Conservation (phyloP, 2,797 vertebrate species). For the Microctenopoma stevenorrisi region DNA sequence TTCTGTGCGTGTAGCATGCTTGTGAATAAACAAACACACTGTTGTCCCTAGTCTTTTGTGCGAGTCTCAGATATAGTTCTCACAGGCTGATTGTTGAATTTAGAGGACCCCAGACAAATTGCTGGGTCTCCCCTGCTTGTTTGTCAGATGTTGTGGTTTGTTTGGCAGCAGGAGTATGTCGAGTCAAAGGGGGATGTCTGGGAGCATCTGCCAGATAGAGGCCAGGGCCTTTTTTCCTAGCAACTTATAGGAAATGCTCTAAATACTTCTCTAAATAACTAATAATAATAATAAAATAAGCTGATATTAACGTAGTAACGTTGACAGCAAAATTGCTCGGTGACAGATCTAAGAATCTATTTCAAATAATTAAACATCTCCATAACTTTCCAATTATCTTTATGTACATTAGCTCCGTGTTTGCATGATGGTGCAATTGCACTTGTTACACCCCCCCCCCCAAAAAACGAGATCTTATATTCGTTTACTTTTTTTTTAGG, state of each 20-base stretch:
- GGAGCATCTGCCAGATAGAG: slow-evolving; percentile 35
- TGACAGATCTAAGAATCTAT: neutral
- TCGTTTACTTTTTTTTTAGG: too few species aligned
- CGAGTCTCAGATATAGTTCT: slow-evolving; percentile 19
- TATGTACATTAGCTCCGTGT: too few species aligned
- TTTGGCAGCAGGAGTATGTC: slow-evolving; percentile 43
- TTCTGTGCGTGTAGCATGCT: slow-evolving; percentile 1
- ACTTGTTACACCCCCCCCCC: too few species aligned
- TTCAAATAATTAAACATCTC: neutral
- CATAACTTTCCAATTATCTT: too few species aligned
- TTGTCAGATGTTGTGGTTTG: slow-evolving; percentile 52
- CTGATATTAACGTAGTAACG: neutral
- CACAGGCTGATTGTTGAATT: slow-evolving; percentile 30
- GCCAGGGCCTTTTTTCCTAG: slow-evolving; percentile 5
- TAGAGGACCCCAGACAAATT: slow-evolving; percentile 52
- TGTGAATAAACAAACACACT: slow-evolving; percentile 11
- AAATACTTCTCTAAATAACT: too few species aligned
- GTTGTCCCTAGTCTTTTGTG: slow-evolving; percentile 34
- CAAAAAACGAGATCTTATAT: too few species aligned
- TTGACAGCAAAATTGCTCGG: slow-evolving; percentile 1
- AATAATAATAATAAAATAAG: slow-evolving; percentile 5
- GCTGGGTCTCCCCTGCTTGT: slow-evolving; percentile 44
- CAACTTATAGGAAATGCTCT: neutral
- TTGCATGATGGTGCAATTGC: too few species aligned
- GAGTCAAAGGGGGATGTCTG: slow-evolving; percentile 49